Percentiles rank a stretch among this genome's conserved stretches.
phyloP scores from a whole-genome alignment of 2,797 vertebrate species.

The Thaleichthys pacificus region DNA sequence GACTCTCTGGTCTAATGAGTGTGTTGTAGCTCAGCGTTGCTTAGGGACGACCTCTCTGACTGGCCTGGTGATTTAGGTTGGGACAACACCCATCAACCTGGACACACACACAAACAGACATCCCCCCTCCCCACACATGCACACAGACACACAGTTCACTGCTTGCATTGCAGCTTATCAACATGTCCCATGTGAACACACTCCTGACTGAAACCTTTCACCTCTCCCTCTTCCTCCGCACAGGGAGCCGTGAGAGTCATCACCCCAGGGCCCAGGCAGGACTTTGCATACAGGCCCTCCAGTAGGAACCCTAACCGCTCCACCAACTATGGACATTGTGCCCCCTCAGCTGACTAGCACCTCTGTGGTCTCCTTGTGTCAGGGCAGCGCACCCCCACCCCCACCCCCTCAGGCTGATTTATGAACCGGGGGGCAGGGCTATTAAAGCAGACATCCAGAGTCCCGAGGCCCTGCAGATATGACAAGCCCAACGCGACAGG shows the following conservation, averaged over 20 bases:
- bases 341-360: slow-evolving; percentile 8
- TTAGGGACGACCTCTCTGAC: neutral
- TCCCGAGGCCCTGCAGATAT: slow-evolving; percentile 26
- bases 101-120: neutral
- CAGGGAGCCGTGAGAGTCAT: no score
- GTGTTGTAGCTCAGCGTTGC: neutral
- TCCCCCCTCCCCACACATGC: neutral
- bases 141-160: neutral
- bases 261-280: neutral
- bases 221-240: no score
- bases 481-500: slow-evolving; percentile 40
- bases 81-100: neutral
- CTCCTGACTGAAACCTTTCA: no score
- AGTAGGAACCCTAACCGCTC: neutral
- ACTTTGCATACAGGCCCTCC: neutral
- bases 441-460: slow-evolving; percentile 38
- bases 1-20: neutral
- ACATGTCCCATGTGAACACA: neutral
- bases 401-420: slow-evolving; percentile 25
- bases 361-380: slow-evolving; percentile 21
- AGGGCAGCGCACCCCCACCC: neutral
- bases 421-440: slow-evolving; percentile 27
- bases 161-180: neutral
- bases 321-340: neutral
- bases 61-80: neutral